Percentiles rank a stretch among this genome's conserved stretches.
phyloP scores from a whole-genome alignment of 2,888 invertebrate genomes.

The Loripinus fragilis region DNA sequence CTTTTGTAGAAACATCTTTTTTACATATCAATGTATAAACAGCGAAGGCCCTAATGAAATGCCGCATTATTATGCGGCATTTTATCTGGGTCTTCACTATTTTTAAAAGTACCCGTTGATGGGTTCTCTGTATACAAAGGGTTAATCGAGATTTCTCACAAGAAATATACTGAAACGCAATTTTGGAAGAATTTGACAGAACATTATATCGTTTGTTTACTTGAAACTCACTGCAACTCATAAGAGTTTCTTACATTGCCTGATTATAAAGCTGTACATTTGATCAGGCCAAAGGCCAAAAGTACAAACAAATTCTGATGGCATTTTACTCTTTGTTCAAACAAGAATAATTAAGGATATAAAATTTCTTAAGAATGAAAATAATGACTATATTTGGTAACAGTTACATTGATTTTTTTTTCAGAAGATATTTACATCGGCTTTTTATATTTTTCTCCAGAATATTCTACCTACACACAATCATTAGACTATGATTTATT shows the following conservation, averaged over 20 bases:
- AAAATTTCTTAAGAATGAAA: constrained; percentile 8
- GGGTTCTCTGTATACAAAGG: too few species aligned
- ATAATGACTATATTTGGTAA: constrained; percentile 16
- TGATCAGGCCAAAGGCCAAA: constrained; percentile 18
- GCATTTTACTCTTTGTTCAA: constrained; percentile 14
- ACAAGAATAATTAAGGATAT: neutral
- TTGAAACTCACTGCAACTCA: neutral
- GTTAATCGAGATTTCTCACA: neutral
- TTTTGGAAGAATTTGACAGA: neutral
- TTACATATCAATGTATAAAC: too few species aligned
- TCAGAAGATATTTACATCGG: constrained; percentile 19
- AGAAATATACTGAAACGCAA: neutral
- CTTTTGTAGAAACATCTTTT: too few species aligned
- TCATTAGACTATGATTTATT: constrained; percentile 12
- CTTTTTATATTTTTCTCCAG: constrained; percentile 18
- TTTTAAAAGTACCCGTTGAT: too few species aligned
- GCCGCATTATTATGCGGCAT: too few species aligned
- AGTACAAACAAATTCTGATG: constrained; percentile 11
- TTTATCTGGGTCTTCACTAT: too few species aligned
- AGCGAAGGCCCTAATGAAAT: too few species aligned
- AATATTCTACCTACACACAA: constrained; percentile 7
- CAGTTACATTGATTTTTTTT: neutral
- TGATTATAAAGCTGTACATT: constrained; percentile 13
- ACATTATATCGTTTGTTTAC: constrained; percentile 6
- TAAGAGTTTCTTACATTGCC: neutral